A percentile compares a stretch with the other conserved stretches of the same genome.
phyloP scores from a whole-genome alignment of 1,140 invertebrate genomes.

The Camponotus vicinus region DNA sequence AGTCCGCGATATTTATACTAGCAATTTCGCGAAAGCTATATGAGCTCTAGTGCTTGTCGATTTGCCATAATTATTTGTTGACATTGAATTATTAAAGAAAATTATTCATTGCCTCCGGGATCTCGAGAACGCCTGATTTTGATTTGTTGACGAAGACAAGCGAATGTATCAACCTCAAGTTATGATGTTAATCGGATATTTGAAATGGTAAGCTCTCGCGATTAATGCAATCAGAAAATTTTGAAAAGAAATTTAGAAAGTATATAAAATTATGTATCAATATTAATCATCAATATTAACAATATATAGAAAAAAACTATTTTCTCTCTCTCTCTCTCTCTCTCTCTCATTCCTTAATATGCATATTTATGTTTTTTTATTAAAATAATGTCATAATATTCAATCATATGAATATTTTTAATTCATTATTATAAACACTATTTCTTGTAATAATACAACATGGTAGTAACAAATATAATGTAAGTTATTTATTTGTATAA shows the following conservation, averaged over 20 bases:
- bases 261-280: not conserved
- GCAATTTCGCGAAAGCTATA: not conserved
- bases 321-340: too few relatives aligned
- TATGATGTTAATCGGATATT: conserved; percentile 30
- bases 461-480: too few relatives aligned
- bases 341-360: not conserved
- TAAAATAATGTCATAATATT: too few relatives aligned
- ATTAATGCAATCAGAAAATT: not conserved
- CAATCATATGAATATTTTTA: too few relatives aligned
- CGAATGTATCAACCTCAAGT: not conserved
- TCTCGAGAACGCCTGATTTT: not conserved
- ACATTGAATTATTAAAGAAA: not conserved
- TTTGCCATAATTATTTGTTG: not conserved
- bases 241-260: too few relatives aligned
- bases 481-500: too few relatives aligned
- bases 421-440: too few relatives aligned
- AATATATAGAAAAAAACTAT: not conserved
- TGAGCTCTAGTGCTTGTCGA: not conserved
- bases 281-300: too few relatives aligned
- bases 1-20: not conserved
- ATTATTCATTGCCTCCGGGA: not conserved
- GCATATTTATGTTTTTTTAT: too few relatives aligned
- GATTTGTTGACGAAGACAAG: not conserved
- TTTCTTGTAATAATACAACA: too few relatives aligned
- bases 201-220: conserved; percentile 36